Evolutionary conservation across 2,888 invertebrate species (phyloP).

Genomic region (Chromoteleia sp.): DNA sequence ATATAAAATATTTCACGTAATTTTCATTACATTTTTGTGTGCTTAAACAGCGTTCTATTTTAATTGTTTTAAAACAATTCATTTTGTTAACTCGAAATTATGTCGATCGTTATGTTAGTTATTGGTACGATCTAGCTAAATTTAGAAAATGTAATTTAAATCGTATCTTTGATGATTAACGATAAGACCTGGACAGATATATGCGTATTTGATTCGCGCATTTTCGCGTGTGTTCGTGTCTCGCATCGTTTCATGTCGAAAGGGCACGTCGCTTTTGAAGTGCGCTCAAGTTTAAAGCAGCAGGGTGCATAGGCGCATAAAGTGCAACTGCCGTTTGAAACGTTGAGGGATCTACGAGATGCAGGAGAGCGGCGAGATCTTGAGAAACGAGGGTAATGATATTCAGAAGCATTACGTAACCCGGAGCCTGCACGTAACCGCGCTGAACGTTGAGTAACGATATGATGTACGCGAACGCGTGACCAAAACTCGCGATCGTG

Average conservation of each 20-base stretch:
- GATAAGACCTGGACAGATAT: slow-evolving; percentile 26
- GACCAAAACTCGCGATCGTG: slow-evolving; percentile 57
- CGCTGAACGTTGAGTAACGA: slow-evolving; percentile 69
- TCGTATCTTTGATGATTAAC: slow-evolving; percentile 35
- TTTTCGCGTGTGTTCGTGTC: slow-evolving; percentile 34
- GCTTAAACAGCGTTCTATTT: too few relatives aligned
- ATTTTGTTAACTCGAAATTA: too few relatives aligned
- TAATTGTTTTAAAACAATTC: too few relatives aligned
- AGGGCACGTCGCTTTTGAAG: slow-evolving; percentile 72
- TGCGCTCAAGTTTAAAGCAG: slow-evolving; percentile 73
- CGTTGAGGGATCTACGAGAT: slow-evolving; percentile 61
- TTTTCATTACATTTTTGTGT: too few relatives aligned
- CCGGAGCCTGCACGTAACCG: slow-evolving; percentile 67
- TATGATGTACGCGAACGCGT: slow-evolving; percentile 65
- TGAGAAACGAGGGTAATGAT: slow-evolving; percentile 76
- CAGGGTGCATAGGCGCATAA: slow-evolving; percentile 70
- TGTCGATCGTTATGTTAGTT: too few relatives aligned
- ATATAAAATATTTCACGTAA: too few relatives aligned
- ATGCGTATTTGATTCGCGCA: slow-evolving; percentile 43
- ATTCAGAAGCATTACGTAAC: slow-evolving; percentile 73
- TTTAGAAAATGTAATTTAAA: too few relatives aligned
- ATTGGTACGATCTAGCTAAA: too few relatives aligned
- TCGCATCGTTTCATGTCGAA: slow-evolving; percentile 60
- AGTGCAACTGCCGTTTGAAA: slow-evolving; percentile 73
- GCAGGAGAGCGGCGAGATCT: slow-evolving; percentile 65